Evolutionary conservation across 2,888 invertebrate species (phyloP).

Genomic region (Hirtodrosophila trivittata): DNA sequence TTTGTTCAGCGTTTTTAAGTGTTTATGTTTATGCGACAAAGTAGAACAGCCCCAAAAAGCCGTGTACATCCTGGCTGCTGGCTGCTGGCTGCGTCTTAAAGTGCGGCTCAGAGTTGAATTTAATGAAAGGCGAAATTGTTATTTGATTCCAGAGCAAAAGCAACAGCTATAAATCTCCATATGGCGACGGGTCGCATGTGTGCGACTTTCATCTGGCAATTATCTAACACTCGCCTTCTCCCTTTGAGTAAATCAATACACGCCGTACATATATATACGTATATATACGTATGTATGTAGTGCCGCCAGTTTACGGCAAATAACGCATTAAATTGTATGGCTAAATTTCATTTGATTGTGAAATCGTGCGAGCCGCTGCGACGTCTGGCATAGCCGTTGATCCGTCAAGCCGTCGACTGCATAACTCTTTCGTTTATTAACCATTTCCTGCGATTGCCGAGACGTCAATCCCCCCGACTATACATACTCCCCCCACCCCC

Average conservation of each 20-base stretch:
- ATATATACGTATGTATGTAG: constrained; percentile 3
- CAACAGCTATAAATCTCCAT: constrained; percentile 67
- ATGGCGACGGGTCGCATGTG: constrained; percentile 54
- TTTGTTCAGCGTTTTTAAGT: constrained; percentile 56
- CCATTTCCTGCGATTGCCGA: constrained; percentile 60
- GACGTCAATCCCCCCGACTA: background rate
- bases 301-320: constrained; percentile 59
- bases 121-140: constrained; percentile 73
- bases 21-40: constrained; percentile 69
- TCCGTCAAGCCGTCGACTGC: constrained; percentile 45
- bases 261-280: constrained; percentile 44
- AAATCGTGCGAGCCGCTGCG: constrained; percentile 49
- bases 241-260: constrained; percentile 64
- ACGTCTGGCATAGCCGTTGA: constrained; percentile 35
- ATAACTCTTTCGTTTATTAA: constrained; percentile 78
- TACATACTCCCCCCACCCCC: background rate
- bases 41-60: constrained; percentile 26
- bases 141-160: constrained; percentile 58
- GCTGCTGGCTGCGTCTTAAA: constrained; percentile 46
- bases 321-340: constrained; percentile 76
- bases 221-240: constrained; percentile 49
- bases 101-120: constrained; percentile 53
- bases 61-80: constrained; percentile 24
- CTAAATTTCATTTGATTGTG: constrained; percentile 76
- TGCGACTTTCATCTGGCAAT: constrained; percentile 58